Evolutionary conservation across 2,888 invertebrate species (phyloP), one percentile per base, ranked within the genome.

Genomic region (Tupiocoris notatus): DNA sequence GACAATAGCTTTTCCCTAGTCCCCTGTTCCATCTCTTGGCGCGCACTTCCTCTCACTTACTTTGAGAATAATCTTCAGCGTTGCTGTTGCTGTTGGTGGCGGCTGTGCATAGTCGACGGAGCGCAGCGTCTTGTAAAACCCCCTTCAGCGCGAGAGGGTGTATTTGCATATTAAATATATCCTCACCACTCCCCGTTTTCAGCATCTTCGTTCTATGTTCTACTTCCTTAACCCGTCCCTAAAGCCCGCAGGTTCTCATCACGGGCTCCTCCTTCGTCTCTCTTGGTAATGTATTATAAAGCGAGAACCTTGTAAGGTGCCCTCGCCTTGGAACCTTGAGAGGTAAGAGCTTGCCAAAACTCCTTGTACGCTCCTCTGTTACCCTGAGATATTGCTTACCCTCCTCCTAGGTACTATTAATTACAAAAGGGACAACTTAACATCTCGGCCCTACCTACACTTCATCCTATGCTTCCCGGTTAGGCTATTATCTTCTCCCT

Each of bases 121-220:
- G 67, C 21, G 66, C 54, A 21, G 57, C 12, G 62, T 58, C 73
- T 73, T 73, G 73, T 73, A 73, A 73, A 73, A 62, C 73, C 73
- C 73, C 62, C 64, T 54, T 25, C 58, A 21, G n/a, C 56, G n/a
- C 58, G 59, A 54, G 73, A 56, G n/a, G 24, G 71, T 39, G 73
- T 73, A 73, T 73, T 73, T 73, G 73, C 73, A 73, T 73, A 73
- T 73, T 73, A 73, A 73, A 73, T 73, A 73, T 73, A 63, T 57
- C 73, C 63, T 20, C 20, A 22, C 63, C n/a, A 62, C 64, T 24
- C 21, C 70, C 54, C 25, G 54, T 54, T 63, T 57, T 63, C 59
- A 21, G n/a, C n/a, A n/a, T n/a, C n/a, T n/a, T n/a, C n/a, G n/a
- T n/a, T n/a, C n/a, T n/a, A n/a, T n/a, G n/a, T n/a, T n/a, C n/a